Percentiles rank a stretch among this genome's conserved stretches.
Evolutionary conservation across 2,888 invertebrate genomes (phyloP).

Genomic region (Chymomyza fuscimana): DNA sequence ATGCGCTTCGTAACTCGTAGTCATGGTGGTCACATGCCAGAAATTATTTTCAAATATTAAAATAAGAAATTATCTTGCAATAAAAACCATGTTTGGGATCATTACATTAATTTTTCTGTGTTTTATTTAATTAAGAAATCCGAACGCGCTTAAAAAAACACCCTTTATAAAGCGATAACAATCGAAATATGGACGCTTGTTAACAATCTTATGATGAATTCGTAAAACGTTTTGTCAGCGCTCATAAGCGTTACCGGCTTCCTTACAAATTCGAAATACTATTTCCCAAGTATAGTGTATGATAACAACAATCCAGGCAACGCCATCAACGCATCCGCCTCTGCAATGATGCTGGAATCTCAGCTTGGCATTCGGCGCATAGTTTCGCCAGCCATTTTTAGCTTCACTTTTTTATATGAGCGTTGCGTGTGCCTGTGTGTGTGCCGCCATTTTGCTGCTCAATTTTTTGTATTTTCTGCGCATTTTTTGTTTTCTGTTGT

Average conservation of each 20-base stretch:
- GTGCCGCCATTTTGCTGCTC: constrained; percentile 50
- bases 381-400: constrained; percentile 33
- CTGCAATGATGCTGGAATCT: constrained; percentile 47
- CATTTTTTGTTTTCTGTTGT: constrained; percentile 22
- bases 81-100: no score
- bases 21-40: no score
- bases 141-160: no score
- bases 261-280: background rate
- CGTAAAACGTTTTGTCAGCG: no score
- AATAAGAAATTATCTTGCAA: no score
- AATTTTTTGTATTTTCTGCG: constrained; percentile 26
- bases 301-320: background rate
- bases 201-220: background rate
- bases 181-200: background rate
- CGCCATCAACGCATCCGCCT: constrained; percentile 19
- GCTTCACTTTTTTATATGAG: constrained; percentile 1
- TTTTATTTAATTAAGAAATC: no score
- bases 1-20: no score
- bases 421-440: background rate
- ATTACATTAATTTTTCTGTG: no score
- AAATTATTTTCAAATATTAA: no score
- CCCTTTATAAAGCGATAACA: no score
- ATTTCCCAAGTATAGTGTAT: background rate
- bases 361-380: constrained; percentile 41
- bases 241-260: background rate